These are phyloP conservation scores for Myotis brandtii DNA, from an alignment of 2,113 vertebrate genomes.

Conservation along the genomic window DNA sequence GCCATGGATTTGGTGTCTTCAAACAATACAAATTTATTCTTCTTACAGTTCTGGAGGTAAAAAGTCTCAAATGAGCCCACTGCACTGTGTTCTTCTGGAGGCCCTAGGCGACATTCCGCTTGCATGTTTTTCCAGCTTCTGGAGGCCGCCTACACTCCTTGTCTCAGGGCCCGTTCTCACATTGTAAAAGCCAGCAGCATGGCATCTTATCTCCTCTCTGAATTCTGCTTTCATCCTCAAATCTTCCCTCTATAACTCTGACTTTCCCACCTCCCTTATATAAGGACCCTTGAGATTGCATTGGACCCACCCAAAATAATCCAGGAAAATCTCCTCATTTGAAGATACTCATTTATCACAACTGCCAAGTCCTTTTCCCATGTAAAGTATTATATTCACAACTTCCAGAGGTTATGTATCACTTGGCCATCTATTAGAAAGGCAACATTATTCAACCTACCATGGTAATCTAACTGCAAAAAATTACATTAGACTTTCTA, in stretches of 20 bases:
- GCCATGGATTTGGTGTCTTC: background rate
- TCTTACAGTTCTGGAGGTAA: background rate
- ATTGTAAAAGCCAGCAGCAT: background rate
- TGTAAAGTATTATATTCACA: background rate
- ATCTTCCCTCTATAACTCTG: background rate
- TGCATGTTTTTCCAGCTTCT: background rate
- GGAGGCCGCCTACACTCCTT: background rate
- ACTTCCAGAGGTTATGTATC: background rate
- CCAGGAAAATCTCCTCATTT: background rate
- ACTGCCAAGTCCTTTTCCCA: background rate
- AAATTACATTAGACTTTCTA: background rate
- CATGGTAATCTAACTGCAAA: background rate
- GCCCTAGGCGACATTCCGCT: too few species aligned
- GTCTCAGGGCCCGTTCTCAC: rapidly evolving
- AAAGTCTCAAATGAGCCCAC: background rate
- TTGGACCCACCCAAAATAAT: background rate
- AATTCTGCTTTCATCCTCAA: background rate
- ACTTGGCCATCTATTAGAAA: background rate
- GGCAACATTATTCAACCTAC: background rate
- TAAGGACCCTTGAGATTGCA: background rate
- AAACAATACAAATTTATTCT: background rate
- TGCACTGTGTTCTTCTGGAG: rapidly evolving
- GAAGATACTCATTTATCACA: background rate
- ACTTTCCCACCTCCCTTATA: background rate
- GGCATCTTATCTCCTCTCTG: background rate